Conservation (phyloP, 2,888 invertebrate species). For the Lacanobia wlatinum region DNA sequence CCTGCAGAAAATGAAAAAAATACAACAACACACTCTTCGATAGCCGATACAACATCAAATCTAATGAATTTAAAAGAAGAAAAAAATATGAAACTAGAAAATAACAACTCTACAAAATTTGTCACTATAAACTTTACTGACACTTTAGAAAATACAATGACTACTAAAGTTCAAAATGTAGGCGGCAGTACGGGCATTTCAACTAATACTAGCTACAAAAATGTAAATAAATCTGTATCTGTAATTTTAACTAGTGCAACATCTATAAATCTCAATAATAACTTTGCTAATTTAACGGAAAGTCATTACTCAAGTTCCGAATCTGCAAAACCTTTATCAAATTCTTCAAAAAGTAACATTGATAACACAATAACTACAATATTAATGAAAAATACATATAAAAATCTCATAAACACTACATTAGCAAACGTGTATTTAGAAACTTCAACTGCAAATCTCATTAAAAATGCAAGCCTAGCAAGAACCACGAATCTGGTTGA, state of each 20-base stretch:
- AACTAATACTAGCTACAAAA: background rate
- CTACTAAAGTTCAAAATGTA: background rate
- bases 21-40: background rate
- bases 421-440: background rate
- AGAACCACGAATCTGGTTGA: background rate
- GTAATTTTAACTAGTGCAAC: background rate
- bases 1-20: constrained; percentile 66
- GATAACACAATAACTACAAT: background rate
- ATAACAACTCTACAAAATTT: background rate
- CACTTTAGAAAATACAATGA: background rate
- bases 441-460: background rate
- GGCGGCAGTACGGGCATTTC: background rate
- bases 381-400: background rate
- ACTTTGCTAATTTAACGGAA: background rate
- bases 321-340: background rate
- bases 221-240: background rate
- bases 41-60: background rate
- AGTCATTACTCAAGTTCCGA: background rate
- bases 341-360: background rate
- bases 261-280: background rate
- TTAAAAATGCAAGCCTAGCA: background rate
- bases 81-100: background rate
- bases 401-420: background rate
- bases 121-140: background rate
- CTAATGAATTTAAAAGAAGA: background rate